Conservation (phyloP, 2,888 invertebrate genomes). For the Eubasilissa splendida region DNA sequence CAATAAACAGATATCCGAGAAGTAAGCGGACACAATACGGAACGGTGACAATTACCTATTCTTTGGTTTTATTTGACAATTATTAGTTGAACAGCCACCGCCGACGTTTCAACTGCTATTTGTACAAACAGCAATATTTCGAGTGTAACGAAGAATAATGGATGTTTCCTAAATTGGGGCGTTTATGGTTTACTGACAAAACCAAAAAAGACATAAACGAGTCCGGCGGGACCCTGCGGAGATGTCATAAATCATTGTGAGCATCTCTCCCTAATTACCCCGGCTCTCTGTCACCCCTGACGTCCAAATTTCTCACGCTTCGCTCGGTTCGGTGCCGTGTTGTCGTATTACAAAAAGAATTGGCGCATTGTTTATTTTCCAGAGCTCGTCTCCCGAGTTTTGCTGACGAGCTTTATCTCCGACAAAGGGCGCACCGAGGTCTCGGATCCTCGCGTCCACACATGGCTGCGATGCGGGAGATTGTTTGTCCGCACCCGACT, state of each 20-base stretch:
- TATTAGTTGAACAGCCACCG: neutral
- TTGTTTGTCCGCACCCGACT: slow-evolving; percentile 17
- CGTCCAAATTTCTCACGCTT: slow-evolving; percentile 31
- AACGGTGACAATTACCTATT: too few species aligned
- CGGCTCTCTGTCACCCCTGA: neutral
- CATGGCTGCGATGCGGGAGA: slow-evolving; percentile 32
- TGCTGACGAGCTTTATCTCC: slow-evolving; percentile 25
- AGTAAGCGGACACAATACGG: too few species aligned
- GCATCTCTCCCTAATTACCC: slow-evolving; percentile 28
- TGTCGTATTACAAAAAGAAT: slow-evolving; percentile 28
- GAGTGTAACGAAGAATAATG: neutral
- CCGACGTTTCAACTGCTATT: slow-evolving; percentile 13
- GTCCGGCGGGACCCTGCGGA: neutral
- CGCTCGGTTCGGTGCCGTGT: neutral
- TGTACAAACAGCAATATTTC: neutral
- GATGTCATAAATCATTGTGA: slow-evolving; percentile 22
- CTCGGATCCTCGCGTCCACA: neutral
- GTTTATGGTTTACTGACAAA: slow-evolving; percentile 19
- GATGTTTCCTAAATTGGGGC: slow-evolving; percentile 1
- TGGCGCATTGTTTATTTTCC: slow-evolving; percentile 22
- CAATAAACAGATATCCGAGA: too few species aligned
- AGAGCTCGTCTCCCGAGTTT: slow-evolving; percentile 4
- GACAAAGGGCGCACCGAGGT: slow-evolving; percentile 19
- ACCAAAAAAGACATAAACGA: slow-evolving; percentile 5
- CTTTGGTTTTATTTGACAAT: slow-evolving; percentile 3